These are phyloP conservation scores for Tenodera sinensis DNA, from an alignment of 2,888 invertebrate genomes.

Conservation along the genomic window DNA sequence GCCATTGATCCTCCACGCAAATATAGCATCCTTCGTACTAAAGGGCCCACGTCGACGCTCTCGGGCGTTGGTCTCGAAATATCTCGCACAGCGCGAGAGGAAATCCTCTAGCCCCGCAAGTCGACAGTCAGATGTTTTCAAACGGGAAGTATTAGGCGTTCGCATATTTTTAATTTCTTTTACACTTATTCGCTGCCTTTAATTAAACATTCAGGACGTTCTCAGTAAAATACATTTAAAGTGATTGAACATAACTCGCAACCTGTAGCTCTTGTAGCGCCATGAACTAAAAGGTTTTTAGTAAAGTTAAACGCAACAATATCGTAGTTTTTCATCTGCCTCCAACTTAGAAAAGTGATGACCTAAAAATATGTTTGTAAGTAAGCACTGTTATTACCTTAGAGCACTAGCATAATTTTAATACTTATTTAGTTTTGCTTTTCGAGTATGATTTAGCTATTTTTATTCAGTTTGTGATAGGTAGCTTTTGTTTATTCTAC, in stretches of 20 bases:
- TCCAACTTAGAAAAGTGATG: background rate
- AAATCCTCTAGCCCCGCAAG: background rate
- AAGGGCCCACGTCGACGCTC: background rate
- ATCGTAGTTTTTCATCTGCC: background rate
- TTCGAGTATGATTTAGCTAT: background rate
- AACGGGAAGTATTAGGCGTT: conserved; percentile 8
- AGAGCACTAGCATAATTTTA: background rate
- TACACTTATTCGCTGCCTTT: background rate
- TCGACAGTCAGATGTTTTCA: conserved; percentile 15
- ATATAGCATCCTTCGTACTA: background rate
- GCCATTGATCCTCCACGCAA: conserved; percentile 6
- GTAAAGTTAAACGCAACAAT: background rate
- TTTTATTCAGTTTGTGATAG: background rate
- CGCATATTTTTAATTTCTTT: background rate
- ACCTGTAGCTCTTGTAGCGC: background rate
- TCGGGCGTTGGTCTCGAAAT: conserved; percentile 16
- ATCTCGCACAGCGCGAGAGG: conserved; percentile 5
- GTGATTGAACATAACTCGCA: background rate
- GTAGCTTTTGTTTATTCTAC: background rate
- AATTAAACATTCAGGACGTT: background rate
- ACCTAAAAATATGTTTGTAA: background rate
- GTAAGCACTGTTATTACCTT: background rate
- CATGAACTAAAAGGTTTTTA: background rate
- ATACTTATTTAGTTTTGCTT: background rate
- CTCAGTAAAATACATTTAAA: background rate